phyloP scores from a whole-genome alignment of 2,113 vertebrate species.

The Myxocyprinus asiaticus region DNA sequence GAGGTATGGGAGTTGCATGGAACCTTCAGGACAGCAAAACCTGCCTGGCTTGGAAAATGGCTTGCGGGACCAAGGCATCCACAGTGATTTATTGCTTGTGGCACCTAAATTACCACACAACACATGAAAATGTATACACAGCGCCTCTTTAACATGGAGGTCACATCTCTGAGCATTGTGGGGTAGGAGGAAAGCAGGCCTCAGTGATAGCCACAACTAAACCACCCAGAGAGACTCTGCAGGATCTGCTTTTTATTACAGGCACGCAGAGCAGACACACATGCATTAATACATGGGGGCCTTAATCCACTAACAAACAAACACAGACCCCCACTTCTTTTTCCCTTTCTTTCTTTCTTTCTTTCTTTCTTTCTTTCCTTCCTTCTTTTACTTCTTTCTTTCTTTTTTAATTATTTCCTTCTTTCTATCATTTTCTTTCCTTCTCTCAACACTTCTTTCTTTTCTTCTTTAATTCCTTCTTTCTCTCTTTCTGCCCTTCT shows the following conservation, averaged over 20 bases:
- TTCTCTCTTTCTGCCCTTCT: no score
- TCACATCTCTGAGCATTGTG: constrained; percentile 35
- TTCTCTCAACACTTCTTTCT: background rate
- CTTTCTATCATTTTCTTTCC: no score
- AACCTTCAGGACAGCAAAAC: constrained; percentile 37
- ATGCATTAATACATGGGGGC: constrained; percentile 31
- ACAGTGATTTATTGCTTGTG: constrained; percentile 43
- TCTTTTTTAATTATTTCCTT: background rate
- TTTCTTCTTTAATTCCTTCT: background rate
- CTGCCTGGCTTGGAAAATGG: constrained; percentile 22
- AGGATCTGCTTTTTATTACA: constrained; percentile 32
- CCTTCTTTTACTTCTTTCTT: no score
- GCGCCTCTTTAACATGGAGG: constrained; percentile 24
- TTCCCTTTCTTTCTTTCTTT: background rate
- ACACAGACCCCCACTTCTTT: background rate
- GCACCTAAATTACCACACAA: constrained; percentile 42
- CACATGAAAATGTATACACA: constrained; percentile 25
- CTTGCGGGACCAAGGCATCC: constrained; percentile 28
- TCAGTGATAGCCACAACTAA: constrained; percentile 32
- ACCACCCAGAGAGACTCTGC: constrained; percentile 34
- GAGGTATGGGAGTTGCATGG: constrained; percentile 15
- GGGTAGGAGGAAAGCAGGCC: constrained; percentile 25
- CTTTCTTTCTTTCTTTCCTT: background rate
- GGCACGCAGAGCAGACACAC: constrained; percentile 37
- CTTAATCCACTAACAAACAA: constrained; percentile 30